Conservation (phyloP, 2,797 vertebrate species). For the Acanthis flammea region DNA sequence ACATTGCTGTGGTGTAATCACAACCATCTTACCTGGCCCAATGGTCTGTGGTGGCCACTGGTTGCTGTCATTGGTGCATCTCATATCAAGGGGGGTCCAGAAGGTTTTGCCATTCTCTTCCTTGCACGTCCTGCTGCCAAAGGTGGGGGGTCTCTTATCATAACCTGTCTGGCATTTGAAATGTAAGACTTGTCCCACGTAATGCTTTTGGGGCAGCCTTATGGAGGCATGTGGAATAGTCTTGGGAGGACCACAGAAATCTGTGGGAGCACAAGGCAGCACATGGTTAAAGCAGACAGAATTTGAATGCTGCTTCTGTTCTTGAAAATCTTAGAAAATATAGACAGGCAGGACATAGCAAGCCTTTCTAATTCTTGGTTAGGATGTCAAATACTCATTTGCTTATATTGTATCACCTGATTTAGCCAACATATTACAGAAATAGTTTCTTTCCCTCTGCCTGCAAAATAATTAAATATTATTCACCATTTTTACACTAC, state of each 20-base stretch:
- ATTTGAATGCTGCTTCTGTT: not conserved
- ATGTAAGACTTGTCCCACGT: not conserved
- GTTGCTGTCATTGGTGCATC: not conserved
- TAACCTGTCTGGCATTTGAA: constrained; percentile 2
- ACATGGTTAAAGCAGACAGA: not conserved
- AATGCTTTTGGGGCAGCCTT: rapidly evolving
- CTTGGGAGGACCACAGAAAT: constrained; percentile 40
- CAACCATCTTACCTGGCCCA: not conserved
- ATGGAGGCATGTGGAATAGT: constrained; percentile 3
- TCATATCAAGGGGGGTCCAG: not conserved
- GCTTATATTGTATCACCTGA: not conserved
- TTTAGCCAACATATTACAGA: not conserved
- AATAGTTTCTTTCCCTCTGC: not conserved
- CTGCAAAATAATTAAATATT: not conserved
- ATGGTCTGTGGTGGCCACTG: not conserved
- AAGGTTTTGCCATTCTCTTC: not conserved
- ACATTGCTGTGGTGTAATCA: not conserved
- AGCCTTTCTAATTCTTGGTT: not conserved
- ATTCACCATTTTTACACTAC: not conserved
- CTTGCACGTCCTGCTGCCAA: not conserved
- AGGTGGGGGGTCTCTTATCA: not conserved
- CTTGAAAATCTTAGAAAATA: not conserved
- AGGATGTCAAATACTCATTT: not conserved
- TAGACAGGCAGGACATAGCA: not conserved
- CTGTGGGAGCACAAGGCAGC: constrained; percentile 12